Evolutionary conservation across 1,140 invertebrate species (phyloP).

Genomic region (Charaxes varanes): DNA sequence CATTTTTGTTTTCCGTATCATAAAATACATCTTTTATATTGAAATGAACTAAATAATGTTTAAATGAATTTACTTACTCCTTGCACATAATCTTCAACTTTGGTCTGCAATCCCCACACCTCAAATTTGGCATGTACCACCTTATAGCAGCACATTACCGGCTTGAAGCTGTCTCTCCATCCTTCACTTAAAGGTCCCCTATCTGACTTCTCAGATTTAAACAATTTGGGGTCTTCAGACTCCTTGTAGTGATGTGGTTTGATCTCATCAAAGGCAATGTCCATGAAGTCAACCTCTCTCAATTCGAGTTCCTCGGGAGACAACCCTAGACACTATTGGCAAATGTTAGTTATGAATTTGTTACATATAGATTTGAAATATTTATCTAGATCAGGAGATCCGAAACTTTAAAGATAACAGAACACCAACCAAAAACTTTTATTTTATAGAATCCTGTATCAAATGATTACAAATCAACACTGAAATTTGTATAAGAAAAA

Average conservation of each 20-base stretch:
- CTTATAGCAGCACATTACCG: slow-evolving; percentile 97
- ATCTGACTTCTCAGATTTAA: slow-evolving; percentile 87
- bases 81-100: slow-evolving; percentile 92
- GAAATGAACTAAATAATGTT: background rate
- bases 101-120: slow-evolving; percentile 93
- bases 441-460: too few relatives aligned
- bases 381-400: too few relatives aligned
- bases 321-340: slow-evolving; percentile 85
- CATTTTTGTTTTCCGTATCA: too few relatives aligned
- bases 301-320: slow-evolving; percentile 82
- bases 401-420: too few relatives aligned
- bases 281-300: slow-evolving; percentile 86
- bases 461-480: too few relatives aligned
- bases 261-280: slow-evolving; percentile 92
- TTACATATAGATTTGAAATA: too few relatives aligned
- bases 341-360: too few relatives aligned
- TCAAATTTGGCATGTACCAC: slow-evolving; percentile 91
- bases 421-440: too few relatives aligned
- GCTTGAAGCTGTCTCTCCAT: slow-evolving; percentile 83
- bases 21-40: background rate
- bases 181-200: slow-evolving; percentile 88
- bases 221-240: slow-evolving; percentile 89
- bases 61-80: slow-evolving; percentile 75
- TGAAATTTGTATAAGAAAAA: too few relatives aligned
- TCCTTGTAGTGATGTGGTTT: slow-evolving; percentile 91